Evolutionary conservation across 2,888 invertebrate genomes (phyloP).

Genomic region (Patella caerulea): DNA sequence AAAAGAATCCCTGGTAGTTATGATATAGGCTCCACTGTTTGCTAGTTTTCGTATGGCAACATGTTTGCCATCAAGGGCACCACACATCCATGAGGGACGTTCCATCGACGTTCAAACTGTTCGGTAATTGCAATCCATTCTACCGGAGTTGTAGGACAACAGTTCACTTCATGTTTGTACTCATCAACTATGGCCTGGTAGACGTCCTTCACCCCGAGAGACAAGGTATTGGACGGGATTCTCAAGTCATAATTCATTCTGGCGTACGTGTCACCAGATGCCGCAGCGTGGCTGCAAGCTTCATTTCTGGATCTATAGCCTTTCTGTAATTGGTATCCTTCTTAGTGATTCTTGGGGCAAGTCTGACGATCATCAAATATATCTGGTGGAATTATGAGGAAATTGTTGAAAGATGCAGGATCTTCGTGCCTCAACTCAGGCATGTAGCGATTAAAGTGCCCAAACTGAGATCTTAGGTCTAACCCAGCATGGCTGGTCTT

Average conservation of each 20-base stretch:
- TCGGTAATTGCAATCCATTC: constrained; percentile 41
- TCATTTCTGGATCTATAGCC: constrained; percentile 22
- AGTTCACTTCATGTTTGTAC: constrained; percentile 32
- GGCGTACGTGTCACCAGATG: constrained; percentile 14
- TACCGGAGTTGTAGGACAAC: constrained; percentile 33
- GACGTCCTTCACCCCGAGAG: constrained; percentile 55
- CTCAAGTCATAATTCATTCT: constrained; percentile 57
- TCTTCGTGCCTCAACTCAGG: constrained; percentile 13
- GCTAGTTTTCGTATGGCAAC: constrained; percentile 37
- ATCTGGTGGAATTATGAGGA: constrained; percentile 10
- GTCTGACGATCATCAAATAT: constrained; percentile 15
- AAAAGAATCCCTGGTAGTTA: constrained; percentile 44
- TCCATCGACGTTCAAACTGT: constrained; percentile 38
- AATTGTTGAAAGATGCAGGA: constrained; percentile 10
- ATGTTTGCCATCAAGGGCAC: constrained; percentile 49
- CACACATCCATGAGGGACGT: constrained; percentile 43
- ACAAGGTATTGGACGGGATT: constrained; percentile 59
- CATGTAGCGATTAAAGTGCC: constrained; percentile 6
- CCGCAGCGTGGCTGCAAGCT: constrained; percentile 25
- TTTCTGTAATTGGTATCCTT: constrained; percentile 27
- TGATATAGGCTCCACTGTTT: constrained; percentile 39
- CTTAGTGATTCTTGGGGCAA: constrained; percentile 15
- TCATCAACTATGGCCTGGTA: constrained; percentile 46
- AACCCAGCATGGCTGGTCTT: background rate
- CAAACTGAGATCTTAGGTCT: background rate